These are phyloP conservation scores for Diceros bicornis DNA, from an alignment of 2,797 vertebrate genomes.

Conservation along the genomic window DNA sequence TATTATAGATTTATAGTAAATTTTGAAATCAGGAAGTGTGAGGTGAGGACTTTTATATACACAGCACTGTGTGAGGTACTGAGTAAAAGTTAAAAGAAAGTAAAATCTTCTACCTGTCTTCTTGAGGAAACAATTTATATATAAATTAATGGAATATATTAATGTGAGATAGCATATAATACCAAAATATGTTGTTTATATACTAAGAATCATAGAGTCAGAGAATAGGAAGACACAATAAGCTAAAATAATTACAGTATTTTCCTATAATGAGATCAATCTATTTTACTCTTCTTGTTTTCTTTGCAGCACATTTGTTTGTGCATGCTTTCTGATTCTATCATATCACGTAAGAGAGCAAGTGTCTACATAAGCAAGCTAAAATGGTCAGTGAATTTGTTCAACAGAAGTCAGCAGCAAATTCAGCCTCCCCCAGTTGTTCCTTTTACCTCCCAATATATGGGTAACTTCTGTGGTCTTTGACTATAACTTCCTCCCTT, in stretches of 20 bases:
- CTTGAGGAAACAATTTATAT: not conserved
- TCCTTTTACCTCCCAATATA: not conserved
- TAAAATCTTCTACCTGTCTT: not conserved
- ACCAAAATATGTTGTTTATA: not conserved
- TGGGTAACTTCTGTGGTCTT: not conserved
- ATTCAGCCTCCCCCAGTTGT: not conserved
- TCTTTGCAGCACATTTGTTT: not conserved
- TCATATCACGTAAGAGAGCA: not conserved
- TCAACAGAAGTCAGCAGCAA: not conserved
- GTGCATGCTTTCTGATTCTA: not conserved
- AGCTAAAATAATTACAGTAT: not conserved
- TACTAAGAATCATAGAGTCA: not conserved
- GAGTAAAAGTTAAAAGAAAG: not conserved
- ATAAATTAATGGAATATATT: not conserved
- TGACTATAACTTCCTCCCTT: not conserved
- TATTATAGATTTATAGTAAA: not conserved
- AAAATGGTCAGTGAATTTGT: not conserved
- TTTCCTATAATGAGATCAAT: too few species aligned
- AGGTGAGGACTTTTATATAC: not conserved
- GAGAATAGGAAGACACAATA: not conserved
- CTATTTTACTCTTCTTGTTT: not conserved
- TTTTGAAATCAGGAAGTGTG: not conserved
- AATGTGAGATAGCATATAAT: not conserved
- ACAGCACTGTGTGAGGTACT: accelerated
- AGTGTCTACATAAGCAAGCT: not conserved